These are phyloP conservation scores for Antheraea pernyi DNA, from an alignment of 1,140 invertebrate genomes.

Conservation along the genomic window DNA sequence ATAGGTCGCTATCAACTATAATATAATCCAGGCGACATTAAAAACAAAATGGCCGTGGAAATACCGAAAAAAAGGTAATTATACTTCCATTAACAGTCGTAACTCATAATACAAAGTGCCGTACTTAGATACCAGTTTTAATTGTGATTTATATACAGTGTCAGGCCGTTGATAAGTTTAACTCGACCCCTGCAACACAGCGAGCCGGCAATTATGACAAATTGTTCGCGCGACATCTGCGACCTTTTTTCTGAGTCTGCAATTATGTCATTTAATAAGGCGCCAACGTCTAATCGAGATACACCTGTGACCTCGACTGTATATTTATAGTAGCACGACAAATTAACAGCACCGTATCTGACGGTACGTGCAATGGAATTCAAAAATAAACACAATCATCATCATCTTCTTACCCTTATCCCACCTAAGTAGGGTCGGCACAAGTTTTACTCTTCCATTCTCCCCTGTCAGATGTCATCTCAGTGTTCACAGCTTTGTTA, in stretches of 20 bases:
- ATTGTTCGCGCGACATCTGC: conserved; percentile 12
- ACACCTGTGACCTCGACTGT: not conserved
- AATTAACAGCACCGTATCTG: no score
- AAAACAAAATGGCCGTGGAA: not conserved
- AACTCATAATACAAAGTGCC: conserved; percentile 1
- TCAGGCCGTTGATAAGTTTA: conserved; percentile 24
- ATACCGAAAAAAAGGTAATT: not conserved
- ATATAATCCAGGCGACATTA: not conserved
- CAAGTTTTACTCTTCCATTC: no score
- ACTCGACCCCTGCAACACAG: conserved; percentile 1
- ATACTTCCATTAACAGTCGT: conserved; percentile 3
- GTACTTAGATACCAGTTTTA: conserved; percentile 8
- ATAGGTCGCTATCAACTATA: no score
- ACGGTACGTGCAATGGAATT: no score
- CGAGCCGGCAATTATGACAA: conserved; percentile 23
- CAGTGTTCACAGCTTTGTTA: no score
- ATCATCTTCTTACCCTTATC: no score
- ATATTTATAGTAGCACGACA: no score
- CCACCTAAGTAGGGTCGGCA: no score
- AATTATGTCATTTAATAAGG: not conserved
- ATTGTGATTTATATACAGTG: conserved; percentile 24
- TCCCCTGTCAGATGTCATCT: no score
- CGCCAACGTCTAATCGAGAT: not conserved
- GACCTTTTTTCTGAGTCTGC: not conserved
- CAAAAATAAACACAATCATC: no score